phyloP scores from a whole-genome alignment of 1,140 invertebrate species.

The Saccostrea echinata region DNA sequence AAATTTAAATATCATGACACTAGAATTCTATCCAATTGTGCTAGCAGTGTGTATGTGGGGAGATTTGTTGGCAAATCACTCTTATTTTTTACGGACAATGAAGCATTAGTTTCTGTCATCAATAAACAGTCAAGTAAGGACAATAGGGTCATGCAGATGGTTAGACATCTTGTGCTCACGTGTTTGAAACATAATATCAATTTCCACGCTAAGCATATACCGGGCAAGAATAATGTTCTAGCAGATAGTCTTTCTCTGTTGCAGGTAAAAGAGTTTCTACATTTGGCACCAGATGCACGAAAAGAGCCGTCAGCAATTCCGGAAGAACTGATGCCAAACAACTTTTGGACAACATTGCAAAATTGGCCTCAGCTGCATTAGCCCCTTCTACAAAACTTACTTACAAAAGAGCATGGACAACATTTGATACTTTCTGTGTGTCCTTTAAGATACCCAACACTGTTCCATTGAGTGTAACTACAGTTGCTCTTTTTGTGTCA shows the following conservation, averaged over 20 bases:
- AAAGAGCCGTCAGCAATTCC: not conserved
- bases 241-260: slow-evolving; percentile 51
- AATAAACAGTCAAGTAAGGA: too few relatives aligned
- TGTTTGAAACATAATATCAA: slow-evolving; percentile 7
- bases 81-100: too few relatives aligned
- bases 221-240: slow-evolving; percentile 48
- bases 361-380: not conserved
- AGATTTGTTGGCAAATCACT: too few relatives aligned
- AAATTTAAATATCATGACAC: too few relatives aligned
- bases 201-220: slow-evolving; percentile 48
- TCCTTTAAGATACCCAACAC: not conserved
- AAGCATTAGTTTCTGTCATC: too few relatives aligned
- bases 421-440: not conserved
- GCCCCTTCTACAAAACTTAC: not conserved
- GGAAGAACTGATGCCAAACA: not conserved
- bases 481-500: not conserved
- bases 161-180: too few relatives aligned
- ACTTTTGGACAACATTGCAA: not conserved
- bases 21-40: too few relatives aligned
- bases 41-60: too few relatives aligned
- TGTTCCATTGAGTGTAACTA: not conserved
- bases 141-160: too few relatives aligned
- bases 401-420: not conserved
- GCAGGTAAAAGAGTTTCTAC: slow-evolving; percentile 18
- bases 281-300: slow-evolving; percentile 27